Evolutionary conservation across 53 echinoderm and acorn worm genomes (phyloP).

Genomic region (Echinometra lucunter): DNA sequence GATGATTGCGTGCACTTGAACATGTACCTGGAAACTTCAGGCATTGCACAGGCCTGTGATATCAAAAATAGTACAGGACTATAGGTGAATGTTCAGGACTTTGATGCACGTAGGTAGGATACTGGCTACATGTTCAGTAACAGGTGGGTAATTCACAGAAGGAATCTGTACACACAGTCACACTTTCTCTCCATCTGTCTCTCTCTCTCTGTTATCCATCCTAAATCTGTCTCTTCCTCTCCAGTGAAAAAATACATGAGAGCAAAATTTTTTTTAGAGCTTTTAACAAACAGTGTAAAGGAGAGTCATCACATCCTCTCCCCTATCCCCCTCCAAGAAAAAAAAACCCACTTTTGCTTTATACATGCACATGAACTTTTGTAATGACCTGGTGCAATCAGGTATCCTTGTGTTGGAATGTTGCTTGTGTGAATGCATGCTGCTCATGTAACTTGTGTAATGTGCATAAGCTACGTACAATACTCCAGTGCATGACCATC

Average conservation of each 20-base stretch:
- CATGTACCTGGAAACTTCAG: neutral
- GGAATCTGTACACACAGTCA: neutral
- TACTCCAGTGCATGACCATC: too few species aligned
- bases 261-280: too few species aligned
- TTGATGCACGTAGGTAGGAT: neutral
- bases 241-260: too few species aligned
- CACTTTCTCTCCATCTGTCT: neutral
- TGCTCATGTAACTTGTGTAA: too few species aligned
- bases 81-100: neutral
- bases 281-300: too few species aligned
- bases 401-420: too few species aligned
- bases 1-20: slow-evolving; percentile 5
- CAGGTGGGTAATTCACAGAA: neutral
- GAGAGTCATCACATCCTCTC: too few species aligned
- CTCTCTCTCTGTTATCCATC: neutral
- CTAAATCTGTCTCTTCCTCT: neutral
- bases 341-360: too few species aligned
- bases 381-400: too few species aligned
- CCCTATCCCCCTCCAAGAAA: neutral
- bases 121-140: neutral
- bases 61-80: neutral
- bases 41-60: slow-evolving; percentile 7
- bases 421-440: too few species aligned
- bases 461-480: too few species aligned
- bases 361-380: too few species aligned